Conservation (phyloP, 2,113 vertebrate species). For the Progne subis region DNA sequence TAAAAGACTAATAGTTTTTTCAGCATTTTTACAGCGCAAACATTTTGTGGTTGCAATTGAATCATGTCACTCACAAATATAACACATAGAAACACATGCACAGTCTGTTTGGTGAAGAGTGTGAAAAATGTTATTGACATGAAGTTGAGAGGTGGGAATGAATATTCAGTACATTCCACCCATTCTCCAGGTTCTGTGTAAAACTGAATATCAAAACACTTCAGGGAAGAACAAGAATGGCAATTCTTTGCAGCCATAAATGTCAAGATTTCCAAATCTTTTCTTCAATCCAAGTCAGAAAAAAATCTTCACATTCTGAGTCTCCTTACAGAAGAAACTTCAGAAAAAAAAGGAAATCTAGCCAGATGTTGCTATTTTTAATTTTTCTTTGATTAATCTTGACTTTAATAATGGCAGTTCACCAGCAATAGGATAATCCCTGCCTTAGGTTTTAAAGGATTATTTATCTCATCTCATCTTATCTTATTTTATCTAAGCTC, state of each 20-base stretch:
- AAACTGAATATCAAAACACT: constrained; percentile 10
- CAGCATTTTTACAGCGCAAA: not conserved
- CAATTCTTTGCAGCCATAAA: not conserved
- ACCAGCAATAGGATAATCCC: not conserved
- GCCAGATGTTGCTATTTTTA: not conserved
- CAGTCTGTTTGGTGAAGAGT: not conserved
- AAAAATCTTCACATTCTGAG: not conserved
- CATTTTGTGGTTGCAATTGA: not conserved
- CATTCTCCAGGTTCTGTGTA: not conserved
- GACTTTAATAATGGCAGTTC: not conserved
- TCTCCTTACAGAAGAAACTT: not conserved
- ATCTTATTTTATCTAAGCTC: not conserved
- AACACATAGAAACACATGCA: not conserved
- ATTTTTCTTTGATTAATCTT: constrained; percentile 2
- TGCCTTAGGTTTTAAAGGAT: constrained; percentile 18
- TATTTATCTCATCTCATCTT: not conserved
- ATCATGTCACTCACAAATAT: not conserved
- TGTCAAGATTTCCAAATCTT: constrained; percentile 6
- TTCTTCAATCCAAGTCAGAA: not conserved
- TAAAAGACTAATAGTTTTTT: not conserved
- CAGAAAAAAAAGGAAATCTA: not conserved
- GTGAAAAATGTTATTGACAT: not conserved
- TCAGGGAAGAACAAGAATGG: not conserved
- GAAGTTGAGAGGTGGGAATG: not conserved
- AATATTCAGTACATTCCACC: not conserved